These are phyloP conservation scores for Acronicta alni DNA, from an alignment of 2,888 invertebrate genomes.

Conservation along the genomic window DNA sequence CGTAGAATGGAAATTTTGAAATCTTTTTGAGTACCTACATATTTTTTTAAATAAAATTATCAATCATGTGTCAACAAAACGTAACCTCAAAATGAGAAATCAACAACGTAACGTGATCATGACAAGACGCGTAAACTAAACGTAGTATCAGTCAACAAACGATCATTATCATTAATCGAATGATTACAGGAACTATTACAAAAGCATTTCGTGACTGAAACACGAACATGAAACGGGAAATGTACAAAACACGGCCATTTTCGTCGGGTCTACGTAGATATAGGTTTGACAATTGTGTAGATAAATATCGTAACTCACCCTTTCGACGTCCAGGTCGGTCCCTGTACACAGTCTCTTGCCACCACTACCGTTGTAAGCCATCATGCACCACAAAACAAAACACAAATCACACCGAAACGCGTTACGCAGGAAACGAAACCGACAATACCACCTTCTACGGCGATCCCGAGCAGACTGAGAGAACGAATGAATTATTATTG, in stretches of 20 bases:
- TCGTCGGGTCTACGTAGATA: slow-evolving; percentile 74
- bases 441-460: slow-evolving; percentile 68
- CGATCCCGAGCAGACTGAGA: slow-evolving; percentile 82
- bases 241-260: slow-evolving; percentile 87
- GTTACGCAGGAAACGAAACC: slow-evolving; percentile 70
- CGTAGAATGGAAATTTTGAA: slow-evolving; percentile 11
- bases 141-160: slow-evolving; percentile 52
- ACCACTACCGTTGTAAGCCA: slow-evolving; percentile 93
- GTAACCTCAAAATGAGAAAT: slow-evolving; percentile 86
- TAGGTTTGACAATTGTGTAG: slow-evolving; percentile 67
- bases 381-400: slow-evolving; percentile 90
- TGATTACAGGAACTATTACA: slow-evolving; percentile 49
- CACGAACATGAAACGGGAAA: slow-evolving; percentile 77
- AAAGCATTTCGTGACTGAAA: slow-evolving; percentile 60
- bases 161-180: slow-evolving; percentile 55
- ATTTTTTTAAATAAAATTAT: not conserved
- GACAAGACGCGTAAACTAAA: slow-evolving; percentile 68
- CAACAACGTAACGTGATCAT: slow-evolving; percentile 82
- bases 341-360: slow-evolving; percentile 88
- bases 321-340: slow-evolving; percentile 86
- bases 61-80: slow-evolving; percentile 80
- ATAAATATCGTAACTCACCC: slow-evolving; percentile 75
- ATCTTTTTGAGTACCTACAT: not conserved
- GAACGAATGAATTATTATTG: slow-evolving; percentile 68
- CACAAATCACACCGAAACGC: slow-evolving; percentile 88